A percentile compares a stretch with the other conserved stretches of the same genome.
phyloP scores from a whole-genome alignment of 2,113 vertebrate genomes.

The Campylomormyrus numenius region DNA sequence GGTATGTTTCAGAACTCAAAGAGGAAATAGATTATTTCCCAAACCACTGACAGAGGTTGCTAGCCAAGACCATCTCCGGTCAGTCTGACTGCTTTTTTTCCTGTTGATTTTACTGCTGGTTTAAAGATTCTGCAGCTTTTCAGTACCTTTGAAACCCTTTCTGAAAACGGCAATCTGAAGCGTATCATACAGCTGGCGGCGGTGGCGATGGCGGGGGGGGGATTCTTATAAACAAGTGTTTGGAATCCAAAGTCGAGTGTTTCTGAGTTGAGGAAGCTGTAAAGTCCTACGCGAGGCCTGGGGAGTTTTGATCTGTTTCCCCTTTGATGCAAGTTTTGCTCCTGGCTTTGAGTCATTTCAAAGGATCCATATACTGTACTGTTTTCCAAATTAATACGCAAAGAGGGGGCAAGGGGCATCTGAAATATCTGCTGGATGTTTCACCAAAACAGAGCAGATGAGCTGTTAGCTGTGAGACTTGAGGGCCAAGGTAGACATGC shows the following conservation, averaged over 20 bases:
- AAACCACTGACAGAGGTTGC: not conserved
- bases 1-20: not conserved
- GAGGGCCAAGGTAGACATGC: not conserved
- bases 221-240: not conserved
- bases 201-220: no score
- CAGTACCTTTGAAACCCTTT: not conserved
- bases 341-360: not conserved
- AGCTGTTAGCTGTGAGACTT: not conserved
- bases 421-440: not conserved
- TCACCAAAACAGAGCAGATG: not conserved
- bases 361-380: not conserved
- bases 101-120: not conserved
- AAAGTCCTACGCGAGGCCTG: not conserved
- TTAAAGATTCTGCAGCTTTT: not conserved
- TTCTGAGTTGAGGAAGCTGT: not conserved
- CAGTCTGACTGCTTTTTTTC: constrained; percentile 4
- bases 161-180: not conserved
- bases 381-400: not conserved
- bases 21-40: constrained; percentile 10
- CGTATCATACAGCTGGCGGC: not conserved
- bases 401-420: not conserved
- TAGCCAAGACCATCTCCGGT: not conserved
- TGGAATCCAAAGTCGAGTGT: not conserved
- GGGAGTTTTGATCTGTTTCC: not conserved
- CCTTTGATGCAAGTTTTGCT: not conserved